Base-by-base conservation (phyloP, 2,113 vertebrate species). In the Neoarius graeffei region DNA sequence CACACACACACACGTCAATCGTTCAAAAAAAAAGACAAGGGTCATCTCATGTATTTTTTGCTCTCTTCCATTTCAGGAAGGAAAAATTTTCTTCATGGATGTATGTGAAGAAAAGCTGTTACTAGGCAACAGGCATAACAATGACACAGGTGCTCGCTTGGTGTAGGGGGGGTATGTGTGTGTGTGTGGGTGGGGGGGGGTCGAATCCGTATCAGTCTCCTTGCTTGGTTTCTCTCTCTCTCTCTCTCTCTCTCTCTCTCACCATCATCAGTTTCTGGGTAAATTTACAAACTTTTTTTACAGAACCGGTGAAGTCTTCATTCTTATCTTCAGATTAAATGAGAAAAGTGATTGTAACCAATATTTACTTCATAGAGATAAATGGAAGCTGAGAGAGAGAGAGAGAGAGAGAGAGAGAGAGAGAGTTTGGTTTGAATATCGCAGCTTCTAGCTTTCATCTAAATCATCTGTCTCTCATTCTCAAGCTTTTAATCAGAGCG, bases 71-170 rank as follows among this genome's bases (percentile, higher is more conserved):
- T 83, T 66, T 83, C 35, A 81, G 76, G 25, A 71, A 88, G 90
- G 89, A 89, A 92, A 90, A 85, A 69, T 93, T 93, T 85, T 93
- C 93, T 95, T 93, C 92, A 92, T 92, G 92, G 92, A 91, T 91
- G 91, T 89, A 89, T 94, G 89, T 91, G 92, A 94, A 93, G 93
- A 94, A 94, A 83, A 94, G 92, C 91, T 92, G 95, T 96, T 95
- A 94, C 95, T 93, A 94, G 94, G 95, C 95, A 96, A 96, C 95
- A 95, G 93, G 94, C 94, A 95, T 95, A 96, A 96, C 95, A 95
- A 95, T 95, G 94, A 95, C 93, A 95, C 95, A 96, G 95, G 94
- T 96, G 94, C 94, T 93, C 92, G 84, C 81, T 59, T 76, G 81
- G 67, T 85, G 56, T 66, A 15, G 35, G 30, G 8, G 35, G 30